Conservation (phyloP, 2,888 invertebrate species). For the Priocnemis perturbator region DNA sequence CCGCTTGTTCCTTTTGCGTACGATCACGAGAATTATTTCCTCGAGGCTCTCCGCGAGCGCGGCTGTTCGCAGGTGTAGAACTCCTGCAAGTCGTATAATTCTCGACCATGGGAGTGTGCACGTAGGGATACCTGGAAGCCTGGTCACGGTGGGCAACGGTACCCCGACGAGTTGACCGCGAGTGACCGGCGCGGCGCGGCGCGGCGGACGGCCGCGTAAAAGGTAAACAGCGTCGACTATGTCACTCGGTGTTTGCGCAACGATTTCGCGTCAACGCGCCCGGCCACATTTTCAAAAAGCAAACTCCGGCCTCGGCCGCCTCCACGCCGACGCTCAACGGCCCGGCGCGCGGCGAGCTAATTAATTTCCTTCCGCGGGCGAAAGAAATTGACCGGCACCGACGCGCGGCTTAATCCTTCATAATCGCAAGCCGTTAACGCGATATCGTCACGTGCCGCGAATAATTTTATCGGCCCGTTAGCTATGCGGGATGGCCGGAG, state of each 20-base stretch:
- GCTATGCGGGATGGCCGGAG: too few species aligned
- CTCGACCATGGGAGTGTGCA: neutral
- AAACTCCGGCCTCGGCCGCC: neutral
- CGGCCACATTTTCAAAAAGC: neutral
- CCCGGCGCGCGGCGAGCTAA: neutral
- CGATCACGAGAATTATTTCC: constrained; percentile 43
- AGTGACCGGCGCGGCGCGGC: constrained; percentile 58
- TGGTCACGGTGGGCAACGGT: constrained; percentile 53
- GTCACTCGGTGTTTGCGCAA: constrained; percentile 55
- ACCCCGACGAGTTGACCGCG: constrained; percentile 63
- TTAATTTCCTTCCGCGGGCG: neutral
- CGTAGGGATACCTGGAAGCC: neutral
- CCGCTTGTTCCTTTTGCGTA: constrained; percentile 27
- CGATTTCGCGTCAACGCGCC: constrained; percentile 16
- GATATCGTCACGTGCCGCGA: neutral
- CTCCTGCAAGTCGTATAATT: too few species aligned
- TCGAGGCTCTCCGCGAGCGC: constrained; percentile 6
- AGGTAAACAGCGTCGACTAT: constrained; percentile 59
- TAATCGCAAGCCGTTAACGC: neutral
- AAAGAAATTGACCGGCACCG: neutral
- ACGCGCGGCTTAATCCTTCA: neutral
- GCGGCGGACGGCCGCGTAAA: too few species aligned
- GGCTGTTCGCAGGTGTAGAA: constrained; percentile 12
- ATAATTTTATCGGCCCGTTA: too few species aligned
- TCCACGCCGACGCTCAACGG: neutral